A percentile compares a stretch with the other conserved stretches of the same genome.
phyloP scores from a whole-genome alignment of 2,113 vertebrate genomes.

The Tenebrosternarchus preto region DNA sequence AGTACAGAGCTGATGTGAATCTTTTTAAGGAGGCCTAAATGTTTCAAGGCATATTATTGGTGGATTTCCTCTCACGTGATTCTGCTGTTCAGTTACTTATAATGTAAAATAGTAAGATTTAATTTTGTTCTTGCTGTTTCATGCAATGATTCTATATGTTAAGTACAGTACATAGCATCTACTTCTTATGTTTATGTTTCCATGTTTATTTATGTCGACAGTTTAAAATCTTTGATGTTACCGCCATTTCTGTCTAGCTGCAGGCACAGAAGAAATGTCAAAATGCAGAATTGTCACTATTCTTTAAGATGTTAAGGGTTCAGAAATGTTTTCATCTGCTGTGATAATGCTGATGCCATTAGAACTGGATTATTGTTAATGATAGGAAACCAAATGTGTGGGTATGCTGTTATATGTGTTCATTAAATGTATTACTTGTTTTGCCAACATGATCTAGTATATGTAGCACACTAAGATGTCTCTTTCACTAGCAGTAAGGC shows the following conservation, averaged over 20 bases:
- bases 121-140: not conserved
- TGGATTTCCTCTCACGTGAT: not conserved
- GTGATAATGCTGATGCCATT: not conserved
- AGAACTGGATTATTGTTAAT: not conserved
- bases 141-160: not conserved
- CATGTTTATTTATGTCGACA: not conserved
- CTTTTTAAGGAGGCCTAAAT: not conserved
- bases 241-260: not conserved
- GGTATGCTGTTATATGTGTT: not conserved
- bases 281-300: not conserved
- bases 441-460: not conserved
- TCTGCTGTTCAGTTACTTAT: not conserved
- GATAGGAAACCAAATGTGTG: not conserved
- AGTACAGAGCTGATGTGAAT: not conserved
- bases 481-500: not conserved
- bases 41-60: not conserved
- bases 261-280: not conserved
- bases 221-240: not conserved
- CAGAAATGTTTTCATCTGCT: not conserved
- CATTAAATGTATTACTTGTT: conserved; percentile 15
- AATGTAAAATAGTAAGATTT: not conserved
- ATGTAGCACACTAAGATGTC: not conserved
- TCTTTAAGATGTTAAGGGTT: not conserved
- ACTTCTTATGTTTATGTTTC: too few species aligned
- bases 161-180: too few species aligned